phyloP scores from a whole-genome alignment of 2,113 vertebrate genomes.

The Pygoscelis antarcticus region DNA sequence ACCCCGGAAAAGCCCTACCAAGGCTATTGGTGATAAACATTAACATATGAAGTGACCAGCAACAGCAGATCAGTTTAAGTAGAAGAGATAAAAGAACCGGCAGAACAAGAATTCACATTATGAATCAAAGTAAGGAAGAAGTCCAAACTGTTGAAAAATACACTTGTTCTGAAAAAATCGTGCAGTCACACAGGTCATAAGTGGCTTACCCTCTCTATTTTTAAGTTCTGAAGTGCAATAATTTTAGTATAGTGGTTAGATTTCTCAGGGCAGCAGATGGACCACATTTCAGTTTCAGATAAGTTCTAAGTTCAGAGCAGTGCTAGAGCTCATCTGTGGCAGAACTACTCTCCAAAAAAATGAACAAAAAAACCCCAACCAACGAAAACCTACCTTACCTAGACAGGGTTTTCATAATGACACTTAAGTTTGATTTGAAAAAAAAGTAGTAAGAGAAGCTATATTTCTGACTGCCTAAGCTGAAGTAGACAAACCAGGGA shows the following conservation, averaged over 20 bases:
- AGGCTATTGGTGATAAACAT: neutral
- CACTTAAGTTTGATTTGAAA: neutral
- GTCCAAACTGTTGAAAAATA: neutral
- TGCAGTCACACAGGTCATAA: neutral
- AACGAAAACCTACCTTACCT: neutral
- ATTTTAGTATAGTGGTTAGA: neutral
- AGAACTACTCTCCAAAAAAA: neutral
- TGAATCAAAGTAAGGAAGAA: neutral
- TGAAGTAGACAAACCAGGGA: neutral
- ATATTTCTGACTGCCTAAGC: neutral
- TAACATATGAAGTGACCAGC: neutral
- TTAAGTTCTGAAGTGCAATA: slow-evolving; percentile 9
- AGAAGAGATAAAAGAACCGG: neutral
- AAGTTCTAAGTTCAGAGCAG: slow-evolving; percentile 16
- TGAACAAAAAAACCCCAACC: neutral
- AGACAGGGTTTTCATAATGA: neutral
- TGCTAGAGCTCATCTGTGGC: neutral
- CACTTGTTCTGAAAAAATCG: neutral
- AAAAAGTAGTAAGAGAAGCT: neutral
- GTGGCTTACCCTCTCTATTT: neutral
- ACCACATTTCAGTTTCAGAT: neutral
- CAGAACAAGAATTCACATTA: neutral
- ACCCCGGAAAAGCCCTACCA: neutral
- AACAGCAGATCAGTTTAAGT: neutral
- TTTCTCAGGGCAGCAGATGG: slow-evolving; percentile 32